Base-by-base conservation (phyloP, 1,140 invertebrate genomes). In the Euwallacea similis region DNA sequence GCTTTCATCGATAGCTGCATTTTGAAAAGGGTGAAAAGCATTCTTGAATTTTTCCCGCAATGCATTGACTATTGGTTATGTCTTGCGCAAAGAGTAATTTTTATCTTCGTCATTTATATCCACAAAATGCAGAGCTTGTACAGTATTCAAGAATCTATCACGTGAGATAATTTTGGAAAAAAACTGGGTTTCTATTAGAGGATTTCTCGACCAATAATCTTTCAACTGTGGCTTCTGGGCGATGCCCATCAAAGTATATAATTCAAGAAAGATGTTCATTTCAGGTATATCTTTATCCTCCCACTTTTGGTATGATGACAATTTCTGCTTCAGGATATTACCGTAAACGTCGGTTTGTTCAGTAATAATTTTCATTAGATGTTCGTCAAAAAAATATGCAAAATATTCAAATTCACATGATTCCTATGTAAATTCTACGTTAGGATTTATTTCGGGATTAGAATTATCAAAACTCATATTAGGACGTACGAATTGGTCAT, bases 1-100 rank as follows among this genome's bases (percentile, higher is more conserved):
- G 80, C 73, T 77, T 73, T 76, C 76, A 67, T 78, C 76, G 60
- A 75, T 76, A 41, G 67, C 69, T 21, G 76, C 58, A 53, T 73
- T 70, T 58, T 66, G 47, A 33, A 70, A 69, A 13, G 66, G 53
- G 15, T 7, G 7, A 55, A 55, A 15, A 55, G 53, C 53, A 11
- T 55, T 15, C 7, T n/a, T 16, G 55, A 66, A 42, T 66, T 9
- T 11, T 54, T 16, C 42, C 4, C 10, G 21, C 11, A 56, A 8
- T 16, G 33, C 9, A 55, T 56, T 7, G 0, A 41, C 7, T 54
- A 33, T 55, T 54, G 33, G 10, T 2, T 33, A 41, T 54, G 11
- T 41, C 0, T 21, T 10, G 13, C 33, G 9, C 33, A 21, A 16
- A 41, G 42, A 0, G 21, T 2, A 2, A 43, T 16, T 11, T 7